A percentile compares a stretch with the other conserved stretches of the same genome.
Evolutionary conservation across 37 sponge, comb jelly and placozoan species (phyloP).

Genomic region (Halichondria panicea): DNA sequence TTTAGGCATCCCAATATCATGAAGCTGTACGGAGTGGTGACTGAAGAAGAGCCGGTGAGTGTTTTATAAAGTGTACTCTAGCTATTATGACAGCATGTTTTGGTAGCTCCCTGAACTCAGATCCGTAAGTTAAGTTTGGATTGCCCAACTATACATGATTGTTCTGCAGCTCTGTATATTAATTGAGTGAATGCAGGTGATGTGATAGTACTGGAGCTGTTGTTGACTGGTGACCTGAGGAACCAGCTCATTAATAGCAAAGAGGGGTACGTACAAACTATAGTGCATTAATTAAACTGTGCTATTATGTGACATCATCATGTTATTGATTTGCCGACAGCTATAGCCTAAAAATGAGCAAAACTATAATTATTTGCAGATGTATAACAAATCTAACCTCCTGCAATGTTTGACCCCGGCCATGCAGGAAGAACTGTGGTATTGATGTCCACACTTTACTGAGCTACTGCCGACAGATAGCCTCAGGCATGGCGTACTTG

Average conservation of each 20-base stretch:
- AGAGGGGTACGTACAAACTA: background rate
- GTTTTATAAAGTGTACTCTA: background rate
- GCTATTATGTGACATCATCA: too few relatives aligned
- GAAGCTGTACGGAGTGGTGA: conserved; percentile 17
- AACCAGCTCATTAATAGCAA: conserved; percentile 17
- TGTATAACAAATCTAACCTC: background rate
- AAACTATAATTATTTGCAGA: too few relatives aligned
- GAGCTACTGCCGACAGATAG: conserved; percentile 20
- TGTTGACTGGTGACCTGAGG: conserved; percentile 26
- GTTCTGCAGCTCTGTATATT: conserved; percentile 7
- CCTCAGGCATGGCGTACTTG: conserved; percentile 10
- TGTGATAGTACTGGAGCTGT: conserved; percentile 44
- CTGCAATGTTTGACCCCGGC: background rate
- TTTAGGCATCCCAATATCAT: conserved; percentile 42
- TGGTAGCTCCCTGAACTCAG: background rate
- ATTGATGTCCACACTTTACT: conserved; percentile 1
- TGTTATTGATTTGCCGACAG: too few relatives aligned
- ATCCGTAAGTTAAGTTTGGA: background rate
- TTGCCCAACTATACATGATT: background rate
- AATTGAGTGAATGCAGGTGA: too few relatives aligned
- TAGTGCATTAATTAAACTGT: too few relatives aligned
- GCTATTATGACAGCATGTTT: background rate
- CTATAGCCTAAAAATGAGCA: too few relatives aligned
- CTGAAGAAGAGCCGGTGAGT: too few relatives aligned
- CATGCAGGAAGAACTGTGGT: background rate